Conservation (phyloP, 2,797 vertebrate genomes). For the Xerus rutilus region DNA sequence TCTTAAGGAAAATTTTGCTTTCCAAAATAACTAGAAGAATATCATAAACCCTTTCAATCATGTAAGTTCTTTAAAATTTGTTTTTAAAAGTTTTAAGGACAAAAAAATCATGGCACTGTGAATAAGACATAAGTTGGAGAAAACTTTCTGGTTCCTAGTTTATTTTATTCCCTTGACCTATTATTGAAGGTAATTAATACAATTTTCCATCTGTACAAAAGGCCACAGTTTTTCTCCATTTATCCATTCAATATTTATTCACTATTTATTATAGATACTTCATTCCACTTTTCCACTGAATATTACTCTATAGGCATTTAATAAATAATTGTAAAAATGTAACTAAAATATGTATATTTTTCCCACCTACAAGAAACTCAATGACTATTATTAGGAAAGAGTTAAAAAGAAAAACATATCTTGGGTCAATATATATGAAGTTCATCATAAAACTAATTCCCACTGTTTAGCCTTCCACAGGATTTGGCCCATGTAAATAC, state of each 20-base stretch:
- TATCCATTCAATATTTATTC: slow-evolving; percentile 34
- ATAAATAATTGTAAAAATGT: slow-evolving; percentile 57
- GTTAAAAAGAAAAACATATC: neutral
- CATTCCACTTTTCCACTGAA: slow-evolving; percentile 38
- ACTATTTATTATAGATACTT: slow-evolving; percentile 4
- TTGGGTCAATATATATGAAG: neutral
- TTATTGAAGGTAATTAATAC: slow-evolving; percentile 29
- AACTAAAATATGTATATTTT: slow-evolving; percentile 40
- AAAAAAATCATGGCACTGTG: neutral
- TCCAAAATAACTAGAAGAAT: slow-evolving; percentile 57
- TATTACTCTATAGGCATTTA: neutral
- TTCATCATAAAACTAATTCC: slow-evolving; percentile 48
- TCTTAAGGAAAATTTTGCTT: slow-evolving; percentile 37
- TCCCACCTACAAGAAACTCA: neutral
- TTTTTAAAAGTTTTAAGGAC: neutral
- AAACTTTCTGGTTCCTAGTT: slow-evolving; percentile 32
- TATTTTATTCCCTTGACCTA: slow-evolving; percentile 43
- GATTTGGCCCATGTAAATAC: slow-evolving; percentile 7
- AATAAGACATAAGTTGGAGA: neutral
- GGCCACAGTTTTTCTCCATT: neutral
- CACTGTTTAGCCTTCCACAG: neutral
- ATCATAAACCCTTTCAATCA: neutral
- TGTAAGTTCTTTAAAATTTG: slow-evolving; percentile 37
- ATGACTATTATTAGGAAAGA: slow-evolving; percentile 48
- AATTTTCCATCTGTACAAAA: slow-evolving; percentile 60